phyloP scores from a whole-genome alignment of 2,888 invertebrate genomes.

The Lochmaea crataegi region DNA sequence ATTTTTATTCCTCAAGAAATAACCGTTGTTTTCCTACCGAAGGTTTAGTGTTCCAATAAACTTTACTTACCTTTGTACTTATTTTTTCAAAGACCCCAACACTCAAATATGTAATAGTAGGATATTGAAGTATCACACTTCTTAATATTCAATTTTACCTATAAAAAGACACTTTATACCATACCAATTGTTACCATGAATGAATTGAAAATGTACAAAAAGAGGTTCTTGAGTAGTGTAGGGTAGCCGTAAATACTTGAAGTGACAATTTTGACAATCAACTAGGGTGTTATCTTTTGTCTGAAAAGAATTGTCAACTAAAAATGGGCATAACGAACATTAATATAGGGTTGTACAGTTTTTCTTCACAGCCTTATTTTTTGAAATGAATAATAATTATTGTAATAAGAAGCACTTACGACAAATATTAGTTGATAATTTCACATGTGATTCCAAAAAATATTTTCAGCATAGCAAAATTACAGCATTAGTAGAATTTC shows the following conservation, averaged over 20 bases:
- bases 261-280: slow-evolving; percentile 29
- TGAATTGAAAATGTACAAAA: neutral
- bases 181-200: slow-evolving; percentile 7
- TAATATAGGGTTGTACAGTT: no score
- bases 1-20: neutral
- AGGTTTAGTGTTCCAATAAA: neutral
- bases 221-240: neutral
- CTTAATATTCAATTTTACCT: slow-evolving; percentile 5
- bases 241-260: slow-evolving; percentile 17
- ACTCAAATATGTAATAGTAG: neutral
- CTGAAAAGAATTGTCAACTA: slow-evolving; percentile 22
- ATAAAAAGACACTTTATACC: slow-evolving; percentile 14
- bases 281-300: slow-evolving; percentile 27
- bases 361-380: no score
- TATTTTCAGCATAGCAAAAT: no score
- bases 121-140: slow-evolving; percentile 2
- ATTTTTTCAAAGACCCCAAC: slow-evolving; percentile 1
- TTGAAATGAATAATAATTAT: no score
- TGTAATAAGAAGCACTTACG: no score
- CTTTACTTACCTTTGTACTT: neutral
- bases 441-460: no score
- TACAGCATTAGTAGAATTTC: no score
- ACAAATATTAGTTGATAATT: no score
- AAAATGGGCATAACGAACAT: slow-evolving; percentile 18
- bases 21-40: neutral